Evolutionary conservation across 2,888 invertebrate genomes (phyloP).

Genomic region (Pseudococcus longispinus): DNA sequence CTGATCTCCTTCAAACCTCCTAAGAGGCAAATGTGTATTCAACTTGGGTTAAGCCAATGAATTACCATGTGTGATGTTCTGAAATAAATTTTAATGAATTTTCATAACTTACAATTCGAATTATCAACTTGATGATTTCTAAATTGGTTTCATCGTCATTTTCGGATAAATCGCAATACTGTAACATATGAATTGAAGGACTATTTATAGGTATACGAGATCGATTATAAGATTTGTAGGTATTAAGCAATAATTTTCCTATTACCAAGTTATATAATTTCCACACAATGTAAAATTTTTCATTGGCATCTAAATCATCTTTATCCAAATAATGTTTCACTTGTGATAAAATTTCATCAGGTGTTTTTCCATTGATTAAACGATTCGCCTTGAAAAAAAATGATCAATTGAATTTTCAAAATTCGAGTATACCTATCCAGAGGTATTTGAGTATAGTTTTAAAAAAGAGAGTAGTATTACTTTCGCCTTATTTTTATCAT

Average conservation of each 20-base stretch:
- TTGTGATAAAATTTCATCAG: not conserved
- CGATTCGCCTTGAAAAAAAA: not conserved
- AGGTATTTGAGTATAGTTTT: not conserved
- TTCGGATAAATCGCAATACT: not conserved
- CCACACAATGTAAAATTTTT: not conserved
- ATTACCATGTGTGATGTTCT: too few relatives aligned
- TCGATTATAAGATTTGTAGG: too few relatives aligned
- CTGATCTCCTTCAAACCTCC: too few relatives aligned
- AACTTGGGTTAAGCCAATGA: too few relatives aligned
- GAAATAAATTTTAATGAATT: too few relatives aligned
- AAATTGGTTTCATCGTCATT: not conserved
- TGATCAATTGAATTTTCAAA: not conserved
- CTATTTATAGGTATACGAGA: not conserved
- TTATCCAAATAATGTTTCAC: not conserved
- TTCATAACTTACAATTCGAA: not conserved
- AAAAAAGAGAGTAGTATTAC: not conserved
- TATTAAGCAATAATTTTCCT: not conserved
- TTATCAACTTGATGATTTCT: not conserved
- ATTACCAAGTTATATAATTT: not conserved
- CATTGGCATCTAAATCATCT: not conserved
- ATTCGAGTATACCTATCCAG: not conserved
- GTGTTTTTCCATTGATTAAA: not conserved
- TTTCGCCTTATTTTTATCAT: not conserved
- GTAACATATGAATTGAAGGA: not conserved
- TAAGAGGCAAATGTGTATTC: too few relatives aligned